Evolutionary conservation across 2,888 invertebrate species (phyloP).

Genomic region (Altica lythri): DNA sequence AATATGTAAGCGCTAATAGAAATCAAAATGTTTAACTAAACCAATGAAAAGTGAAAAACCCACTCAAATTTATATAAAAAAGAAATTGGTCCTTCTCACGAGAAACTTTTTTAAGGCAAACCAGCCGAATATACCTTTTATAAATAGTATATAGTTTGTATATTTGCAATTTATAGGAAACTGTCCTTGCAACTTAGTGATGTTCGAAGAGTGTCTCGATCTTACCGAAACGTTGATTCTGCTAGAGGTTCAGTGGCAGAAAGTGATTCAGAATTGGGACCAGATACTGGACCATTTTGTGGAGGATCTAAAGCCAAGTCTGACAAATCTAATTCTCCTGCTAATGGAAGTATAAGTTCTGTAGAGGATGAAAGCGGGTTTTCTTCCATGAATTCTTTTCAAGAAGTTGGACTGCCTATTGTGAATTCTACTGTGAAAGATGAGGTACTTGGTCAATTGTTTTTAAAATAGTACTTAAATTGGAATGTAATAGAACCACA

Average conservation of each 20-base stretch:
- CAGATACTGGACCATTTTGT: conserved; percentile 16
- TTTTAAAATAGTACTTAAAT: neutral
- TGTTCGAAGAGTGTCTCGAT: conserved; percentile 30
- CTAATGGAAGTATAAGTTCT: conserved; percentile 52
- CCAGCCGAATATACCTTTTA: too few relatives aligned
- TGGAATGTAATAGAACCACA: neutral
- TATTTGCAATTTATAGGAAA: conserved; percentile 39
- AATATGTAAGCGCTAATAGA: too few relatives aligned
- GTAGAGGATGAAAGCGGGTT: conserved; percentile 84
- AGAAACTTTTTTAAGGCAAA: too few relatives aligned
- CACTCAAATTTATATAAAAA: too few relatives aligned
- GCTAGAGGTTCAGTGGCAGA: conserved; percentile 44
- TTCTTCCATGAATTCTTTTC: conserved; percentile 83
- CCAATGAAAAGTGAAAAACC: too few relatives aligned
- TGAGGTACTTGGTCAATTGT: too few relatives aligned
- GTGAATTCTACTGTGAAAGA: conserved; percentile 46
- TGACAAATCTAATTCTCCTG: conserved; percentile 42
- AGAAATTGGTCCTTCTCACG: too few relatives aligned
- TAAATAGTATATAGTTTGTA: too few relatives aligned
- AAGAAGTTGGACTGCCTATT: conserved; percentile 76
- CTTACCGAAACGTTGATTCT: conserved; percentile 31
- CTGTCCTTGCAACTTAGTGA: conserved; percentile 51
- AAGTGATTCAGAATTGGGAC: conserved; percentile 38
- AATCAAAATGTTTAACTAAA: too few relatives aligned
- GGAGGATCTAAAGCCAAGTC: conserved; percentile 28